Evolutionary conservation across 2,888 invertebrate species (phyloP).

Genomic region (Teleiodes luculella): DNA sequence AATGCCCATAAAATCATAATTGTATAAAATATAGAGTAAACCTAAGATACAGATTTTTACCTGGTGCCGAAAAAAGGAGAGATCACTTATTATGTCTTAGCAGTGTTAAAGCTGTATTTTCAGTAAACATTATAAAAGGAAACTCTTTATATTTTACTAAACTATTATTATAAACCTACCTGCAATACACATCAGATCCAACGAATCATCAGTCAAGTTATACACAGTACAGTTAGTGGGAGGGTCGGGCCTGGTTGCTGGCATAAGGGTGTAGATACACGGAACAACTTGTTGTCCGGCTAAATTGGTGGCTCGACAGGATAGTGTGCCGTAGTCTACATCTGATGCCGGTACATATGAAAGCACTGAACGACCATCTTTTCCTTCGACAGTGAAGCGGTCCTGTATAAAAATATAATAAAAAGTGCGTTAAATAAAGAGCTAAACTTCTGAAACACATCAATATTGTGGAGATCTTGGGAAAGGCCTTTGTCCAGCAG

Average conservation of each 20-base stretch:
- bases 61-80: no score
- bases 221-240: conserved; percentile 88
- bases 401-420: conserved; percentile 53
- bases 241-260: conserved; percentile 87
- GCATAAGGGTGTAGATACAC: conserved; percentile 86
- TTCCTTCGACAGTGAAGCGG: conserved; percentile 75
- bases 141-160: not conserved
- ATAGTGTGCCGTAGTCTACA: conserved; percentile 87
- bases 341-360: conserved; percentile 88
- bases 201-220: conserved; percentile 87
- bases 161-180: conserved; percentile 42
- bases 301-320: conserved; percentile 86
- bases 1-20: no score
- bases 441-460: no score
- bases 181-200: conserved; percentile 84
- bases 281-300: conserved; percentile 85
- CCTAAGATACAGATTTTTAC: no score
- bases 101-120: no score
- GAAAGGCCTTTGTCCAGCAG: no score
- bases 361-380: conserved; percentile 81
- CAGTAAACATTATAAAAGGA: not conserved
- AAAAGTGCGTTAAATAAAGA: no score
- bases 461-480: no score
- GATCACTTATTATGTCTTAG: no score
- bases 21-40: no score